A percentile compares a stretch with the other conserved stretches of the same genome.
phyloP scores from a whole-genome alignment of 2,888 invertebrate genomes.

The Frankliniella intonsa region DNA sequence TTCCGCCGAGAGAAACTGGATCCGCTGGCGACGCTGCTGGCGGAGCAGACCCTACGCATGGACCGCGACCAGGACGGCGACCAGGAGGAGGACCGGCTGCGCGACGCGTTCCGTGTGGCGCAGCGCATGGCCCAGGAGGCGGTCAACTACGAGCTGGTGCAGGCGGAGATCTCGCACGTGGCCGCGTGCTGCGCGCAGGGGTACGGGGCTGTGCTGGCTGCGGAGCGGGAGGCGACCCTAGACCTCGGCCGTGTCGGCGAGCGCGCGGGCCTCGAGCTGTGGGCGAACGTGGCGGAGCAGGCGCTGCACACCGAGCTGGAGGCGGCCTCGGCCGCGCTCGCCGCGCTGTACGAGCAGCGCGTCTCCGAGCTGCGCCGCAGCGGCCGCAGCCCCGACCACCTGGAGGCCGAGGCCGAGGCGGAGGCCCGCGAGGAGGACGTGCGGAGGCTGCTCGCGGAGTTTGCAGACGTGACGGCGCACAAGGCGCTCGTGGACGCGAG shows the following conservation, averaged over 20 bases:
- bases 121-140: slow-evolving; percentile 71
- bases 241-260: slow-evolving; percentile 62
- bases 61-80: slow-evolving; percentile 32
- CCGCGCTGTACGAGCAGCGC: slow-evolving; percentile 61
- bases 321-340: slow-evolving; percentile 62
- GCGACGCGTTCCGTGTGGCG: slow-evolving; percentile 56
- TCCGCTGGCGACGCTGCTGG: slow-evolving; percentile 65
- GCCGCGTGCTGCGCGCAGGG: slow-evolving; percentile 64
- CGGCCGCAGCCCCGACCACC: slow-evolving; percentile 9
- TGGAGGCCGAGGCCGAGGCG: slow-evolving; percentile 30
- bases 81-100: slow-evolving; percentile 27
- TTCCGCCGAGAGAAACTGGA: slow-evolving; percentile 42
- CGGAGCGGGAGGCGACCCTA: slow-evolving; percentile 37
- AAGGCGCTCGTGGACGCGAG: slow-evolving; percentile 73
- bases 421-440: slow-evolving; percentile 40
- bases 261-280: slow-evolving; percentile 65
- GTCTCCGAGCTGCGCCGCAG: slow-evolving; percentile 49
- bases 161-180: slow-evolving; percentile 71
- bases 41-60: slow-evolving; percentile 61
- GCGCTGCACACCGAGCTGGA: slow-evolving; percentile 69
- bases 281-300: slow-evolving; percentile 69
- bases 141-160: slow-evolving; percentile 68
- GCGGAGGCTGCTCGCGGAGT: slow-evolving; percentile 55
- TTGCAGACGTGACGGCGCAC: slow-evolving; percentile 67
- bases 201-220: slow-evolving; percentile 52